Evolutionary conservation across 2,113 vertebrate species (phyloP).

Genomic region (Trematocara marginatum): DNA sequence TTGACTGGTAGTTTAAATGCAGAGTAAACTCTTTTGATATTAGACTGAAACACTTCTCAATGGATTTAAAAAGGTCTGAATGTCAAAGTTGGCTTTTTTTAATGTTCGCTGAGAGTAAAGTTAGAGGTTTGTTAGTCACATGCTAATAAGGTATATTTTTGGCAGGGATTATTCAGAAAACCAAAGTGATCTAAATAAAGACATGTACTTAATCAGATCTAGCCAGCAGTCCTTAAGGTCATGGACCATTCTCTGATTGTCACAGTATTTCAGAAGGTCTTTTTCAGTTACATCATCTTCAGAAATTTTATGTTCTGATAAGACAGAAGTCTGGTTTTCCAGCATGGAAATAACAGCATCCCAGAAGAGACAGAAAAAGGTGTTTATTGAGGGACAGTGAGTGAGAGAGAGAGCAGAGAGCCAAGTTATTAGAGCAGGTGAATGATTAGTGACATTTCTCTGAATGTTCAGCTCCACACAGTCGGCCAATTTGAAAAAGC

Average conservation of each 20-base stretch:
- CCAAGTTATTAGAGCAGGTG: constrained; percentile 21
- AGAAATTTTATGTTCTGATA: background rate
- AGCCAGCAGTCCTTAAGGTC: background rate
- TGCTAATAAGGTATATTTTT: background rate
- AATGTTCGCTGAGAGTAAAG: background rate
- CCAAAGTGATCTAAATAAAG: background rate
- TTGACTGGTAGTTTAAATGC: background rate
- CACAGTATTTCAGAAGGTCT: background rate
- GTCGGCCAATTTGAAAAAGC: constrained; percentile 42
- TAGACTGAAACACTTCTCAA: background rate
- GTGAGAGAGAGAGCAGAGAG: background rate
- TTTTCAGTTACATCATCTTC: background rate
- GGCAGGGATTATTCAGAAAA: background rate
- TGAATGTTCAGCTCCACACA: constrained; percentile 20
- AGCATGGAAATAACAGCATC: background rate
- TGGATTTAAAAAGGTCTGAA: background rate
- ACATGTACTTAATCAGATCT: background rate
- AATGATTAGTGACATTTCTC: constrained; percentile 14
- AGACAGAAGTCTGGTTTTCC: background rate
- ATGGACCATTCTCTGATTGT: background rate
- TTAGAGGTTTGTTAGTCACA: background rate
- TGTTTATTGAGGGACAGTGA: background rate
- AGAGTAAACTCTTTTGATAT: background rate
- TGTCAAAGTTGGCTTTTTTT: background rate
- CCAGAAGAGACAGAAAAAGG: background rate